Evolutionary conservation across 2,113 vertebrate species (phyloP).

Genomic region (Mellivora capensis): DNA sequence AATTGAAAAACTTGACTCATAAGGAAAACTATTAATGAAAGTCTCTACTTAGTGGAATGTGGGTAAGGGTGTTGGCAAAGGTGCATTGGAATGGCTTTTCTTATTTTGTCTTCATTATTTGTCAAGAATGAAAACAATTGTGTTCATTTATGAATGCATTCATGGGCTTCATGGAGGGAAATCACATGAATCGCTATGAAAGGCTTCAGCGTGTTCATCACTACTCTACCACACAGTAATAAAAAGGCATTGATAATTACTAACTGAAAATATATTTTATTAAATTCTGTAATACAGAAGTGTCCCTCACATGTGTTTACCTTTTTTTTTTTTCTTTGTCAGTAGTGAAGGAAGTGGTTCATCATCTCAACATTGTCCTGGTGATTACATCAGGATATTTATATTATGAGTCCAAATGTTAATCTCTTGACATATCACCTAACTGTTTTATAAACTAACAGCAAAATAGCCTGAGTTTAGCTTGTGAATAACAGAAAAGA

Average conservation of each 20-base stretch:
- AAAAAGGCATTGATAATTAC: background rate
- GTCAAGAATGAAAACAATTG: constrained; percentile 20
- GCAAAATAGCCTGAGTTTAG: background rate
- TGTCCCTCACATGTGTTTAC: background rate
- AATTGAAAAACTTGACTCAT: constrained; percentile 15
- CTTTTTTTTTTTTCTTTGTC: constrained; percentile 38
- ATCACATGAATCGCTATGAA: background rate
- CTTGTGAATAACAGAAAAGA: constrained; percentile 25
- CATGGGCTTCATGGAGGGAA: constrained; percentile 37
- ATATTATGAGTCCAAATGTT: constrained; percentile 41
- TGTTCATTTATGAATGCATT: background rate
- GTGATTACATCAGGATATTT: constrained; percentile 19
- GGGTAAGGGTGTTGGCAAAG: background rate
- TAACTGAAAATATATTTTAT: constrained; percentile 21
- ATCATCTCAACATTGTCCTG: constrained; percentile 21
- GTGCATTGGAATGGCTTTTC: background rate
- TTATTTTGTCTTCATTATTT: constrained; percentile 36
- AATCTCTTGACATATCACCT: constrained; percentile 15
- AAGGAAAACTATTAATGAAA: constrained; percentile 15
- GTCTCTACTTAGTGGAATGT: constrained; percentile 50
- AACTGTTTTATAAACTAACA: constrained; percentile 40
- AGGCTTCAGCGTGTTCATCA: background rate
- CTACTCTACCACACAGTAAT: background rate
- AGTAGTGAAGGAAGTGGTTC: constrained; percentile 46
- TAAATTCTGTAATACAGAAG: background rate